Evolutionary conservation across 2,113 vertebrate genomes (phyloP).

Genomic region (Coregonus clupeaformis): DNA sequence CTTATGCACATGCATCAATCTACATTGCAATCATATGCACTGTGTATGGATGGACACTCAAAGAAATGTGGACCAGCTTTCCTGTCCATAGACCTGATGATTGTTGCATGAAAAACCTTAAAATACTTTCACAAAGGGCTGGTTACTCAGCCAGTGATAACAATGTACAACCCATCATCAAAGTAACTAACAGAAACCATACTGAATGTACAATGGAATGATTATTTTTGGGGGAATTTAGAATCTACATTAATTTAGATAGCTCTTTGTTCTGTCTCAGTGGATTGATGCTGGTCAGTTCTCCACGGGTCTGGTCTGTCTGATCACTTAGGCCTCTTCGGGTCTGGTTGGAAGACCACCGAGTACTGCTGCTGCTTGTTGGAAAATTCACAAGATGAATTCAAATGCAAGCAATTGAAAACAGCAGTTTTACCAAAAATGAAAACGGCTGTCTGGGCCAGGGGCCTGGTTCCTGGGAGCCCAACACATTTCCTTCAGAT

Average conservation of each 20-base stretch:
- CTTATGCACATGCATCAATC: conserved; percentile 29
- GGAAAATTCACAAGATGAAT: conserved; percentile 15
- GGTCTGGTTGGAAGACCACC: not conserved
- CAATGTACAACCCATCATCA: conserved; percentile 20
- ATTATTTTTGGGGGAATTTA: not conserved
- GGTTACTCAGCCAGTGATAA: conserved; percentile 28
- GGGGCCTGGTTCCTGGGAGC: too few species aligned
- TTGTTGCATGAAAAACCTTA: conserved; percentile 70
- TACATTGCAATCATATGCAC: conserved; percentile 18
- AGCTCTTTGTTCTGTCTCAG: not conserved
- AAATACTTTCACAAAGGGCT: conserved; percentile 36
- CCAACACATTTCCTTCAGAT: too few species aligned
- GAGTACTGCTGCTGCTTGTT: not conserved
- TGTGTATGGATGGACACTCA: conserved; percentile 6
- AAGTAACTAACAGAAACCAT: conserved; percentile 2
- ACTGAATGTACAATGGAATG: conserved; percentile 49
- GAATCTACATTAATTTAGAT: not conserved
- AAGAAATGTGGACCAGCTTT: conserved; percentile 23
- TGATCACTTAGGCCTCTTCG: not conserved
- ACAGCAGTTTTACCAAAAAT: conserved; percentile 17
- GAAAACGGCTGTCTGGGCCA: conserved; percentile 4
- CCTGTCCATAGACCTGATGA: conserved; percentile 39
- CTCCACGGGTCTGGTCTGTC: not conserved
- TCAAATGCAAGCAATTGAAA: conserved; percentile 14
- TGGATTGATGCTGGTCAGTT: not conserved